Evolutionary conservation across 1,140 invertebrate species (phyloP), one percentile per base, ranked within the genome.

Genomic region (Megalonaias nervosa): DNA sequence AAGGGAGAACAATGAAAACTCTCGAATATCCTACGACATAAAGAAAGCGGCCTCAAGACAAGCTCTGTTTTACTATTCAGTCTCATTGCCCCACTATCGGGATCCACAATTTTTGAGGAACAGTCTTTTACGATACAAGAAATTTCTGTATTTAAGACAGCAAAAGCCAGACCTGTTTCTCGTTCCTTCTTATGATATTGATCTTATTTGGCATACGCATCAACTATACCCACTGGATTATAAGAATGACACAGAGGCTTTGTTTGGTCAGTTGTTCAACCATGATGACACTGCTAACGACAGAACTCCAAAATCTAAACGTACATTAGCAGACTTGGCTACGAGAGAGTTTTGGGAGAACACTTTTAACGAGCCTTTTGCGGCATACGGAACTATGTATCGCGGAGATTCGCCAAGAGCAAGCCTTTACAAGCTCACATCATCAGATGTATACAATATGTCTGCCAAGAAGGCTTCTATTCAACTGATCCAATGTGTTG

Each of bases 181-280:
- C 19, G 90, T 91, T 5, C 91, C 91, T 4, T 92, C 91, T 75
- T 92, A 92, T 70, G 90, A 91, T 79, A 90, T 91, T 76, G 90
- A 91, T 78, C 72, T 91, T 12, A 84, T 91, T 38, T 91, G 90
- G 91, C 90, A 91, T 71, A 85, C 87, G 11, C 90, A 91, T 82
- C 90, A 91, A 76, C 75, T 91, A 21, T 86, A 91, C 80, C 89
- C 90, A 23, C 19, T 80, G 16, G 81, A 71, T 68, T 91, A 91
- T 79, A 59, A 77, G 58, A 65, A 79, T 59, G 89, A 91, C 70
- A 90, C 88, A 59, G 79, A 68, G 4, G 81, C 82, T 19, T 84
- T 92, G 21, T 83, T 92, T 62, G 90, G 91, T 17, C 67, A 71
- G 14, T 31, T 90, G 21, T 77, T 90, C 31, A 89, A 88, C 67